Base-by-base conservation (phyloP, 1,140 invertebrate species). In the Sesamia nonagrioides region DNA sequence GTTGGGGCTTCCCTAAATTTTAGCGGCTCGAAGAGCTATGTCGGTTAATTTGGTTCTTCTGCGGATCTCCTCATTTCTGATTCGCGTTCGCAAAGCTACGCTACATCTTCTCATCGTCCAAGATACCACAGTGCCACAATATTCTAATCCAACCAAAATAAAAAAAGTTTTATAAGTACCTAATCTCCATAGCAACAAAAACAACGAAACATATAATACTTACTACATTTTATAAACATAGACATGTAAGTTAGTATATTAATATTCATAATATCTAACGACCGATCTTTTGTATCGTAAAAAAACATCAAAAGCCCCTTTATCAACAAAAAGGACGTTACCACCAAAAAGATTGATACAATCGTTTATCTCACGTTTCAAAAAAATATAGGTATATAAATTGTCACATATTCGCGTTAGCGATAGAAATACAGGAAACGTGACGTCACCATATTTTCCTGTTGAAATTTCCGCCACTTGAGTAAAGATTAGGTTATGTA, bases 331-430 rank as follows among this genome's bases (percentile, higher is more conserved):
- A 37, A 54, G 6, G 68, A 8, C 45, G 42, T 48, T 71, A 69
- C 48, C 68, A 79, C 73, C 78, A 68, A 79, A 74, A 54, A 54
- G 60, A 79, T 79, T 56, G 18, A 45, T 58, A 63, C 68, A 74
- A 79, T 40, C 60, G 60, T 66, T 45, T 61, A 35, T 61, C 18
- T 71, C 13, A 21, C 68, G 35, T 35, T 68, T 3, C 63, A 18
- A 76, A 80, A 80, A 80, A 75, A 76, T 76, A 80, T n/a, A n/a
- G n/a, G n/a, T n/a, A n/a, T 8, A 40, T 40, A 40, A 80, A 76
- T 66, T 68, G 61, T 69, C 33, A 69, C 66, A 40, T 54, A 72
- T 74, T 54, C 8, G 21, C 5, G 42, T 18, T 77, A 72, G 77
- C 68, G 63, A 80, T 80, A 71, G 33, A 35, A 71, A 54, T 71